Evolutionary conservation across 2,888 invertebrate genomes (phyloP), one percentile per base, ranked within the genome.

Genomic region (Stenodera caucasica): DNA sequence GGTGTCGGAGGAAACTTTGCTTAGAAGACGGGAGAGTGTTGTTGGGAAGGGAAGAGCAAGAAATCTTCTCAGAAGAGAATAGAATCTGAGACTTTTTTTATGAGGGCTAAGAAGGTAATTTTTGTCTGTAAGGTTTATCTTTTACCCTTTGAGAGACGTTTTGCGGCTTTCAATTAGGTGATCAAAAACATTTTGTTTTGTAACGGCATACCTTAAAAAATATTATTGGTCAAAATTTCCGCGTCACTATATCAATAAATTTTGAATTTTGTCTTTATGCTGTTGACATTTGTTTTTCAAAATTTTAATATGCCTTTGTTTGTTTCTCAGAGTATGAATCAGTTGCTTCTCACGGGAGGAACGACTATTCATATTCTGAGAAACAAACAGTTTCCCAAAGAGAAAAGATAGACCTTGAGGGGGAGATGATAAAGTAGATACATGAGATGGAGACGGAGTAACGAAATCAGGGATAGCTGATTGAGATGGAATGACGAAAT

Each of bases 91-190:
- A 37, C 37, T 18, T 14, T 9, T 37, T 37, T 37, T 15, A 14
- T 2, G 37, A 4, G n/a, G 18, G 15, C 6, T 5, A 4, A 3
- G 37, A 37, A 37, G 9, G 6, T 4, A 49, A 14, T 49, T 55
- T 55, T 55, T 55, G 49, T 1, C n/a, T 55, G 49, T n/a, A 37
- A 15, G 6, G 4, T 54, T 35, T 35, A 33, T 21, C 37, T 53
- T 30, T 32, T 23, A 53, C 53, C 29, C 9, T n/a, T 23, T 7
- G 33, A 15, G 7, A n/a, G 2, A 12, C 37, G 33, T n/a, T 33
- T 54, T 15, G 21, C 18, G 12, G 11, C 12, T 12, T 14, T 18
- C 23, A 54, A 11, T 33, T 54, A 40, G 23, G 40, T n/a, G 21
- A 54, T 11, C 12, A 32, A 2, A 15, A 32, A n/a, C n/a, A n/a